Percentiles rank a stretch among this genome's conserved stretches.
These are phyloP conservation scores for Microctonus hyperodae DNA, from an alignment of 2,888 invertebrate genomes.

Conservation along the genomic window DNA sequence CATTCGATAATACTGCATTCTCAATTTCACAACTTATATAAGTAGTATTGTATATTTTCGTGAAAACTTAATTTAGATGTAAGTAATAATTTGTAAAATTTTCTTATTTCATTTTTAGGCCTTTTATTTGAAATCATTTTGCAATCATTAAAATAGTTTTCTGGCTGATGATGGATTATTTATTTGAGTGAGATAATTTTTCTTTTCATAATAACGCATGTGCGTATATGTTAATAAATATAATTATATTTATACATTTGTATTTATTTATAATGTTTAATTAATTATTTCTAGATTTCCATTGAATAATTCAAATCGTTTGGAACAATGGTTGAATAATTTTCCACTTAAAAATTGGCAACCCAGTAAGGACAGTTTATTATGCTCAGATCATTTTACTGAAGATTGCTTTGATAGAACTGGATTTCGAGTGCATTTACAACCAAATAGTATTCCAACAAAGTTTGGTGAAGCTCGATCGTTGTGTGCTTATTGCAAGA, in stretches of 20 bases:
- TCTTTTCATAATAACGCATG: neutral
- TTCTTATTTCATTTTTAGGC: neutral
- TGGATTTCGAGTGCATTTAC: neutral
- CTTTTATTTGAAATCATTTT: neutral
- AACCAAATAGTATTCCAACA: neutral
- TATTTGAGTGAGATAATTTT: neutral
- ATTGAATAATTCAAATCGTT: neutral
- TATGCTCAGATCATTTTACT: neutral
- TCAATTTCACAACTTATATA: neutral
- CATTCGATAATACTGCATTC: neutral
- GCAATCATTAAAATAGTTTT: neutral
- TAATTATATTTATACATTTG: neutral
- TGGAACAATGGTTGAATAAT: slow-evolving; percentile 1
- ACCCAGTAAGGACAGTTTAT: neutral
- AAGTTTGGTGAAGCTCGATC: neutral
- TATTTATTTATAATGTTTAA: neutral
- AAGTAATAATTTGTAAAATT: neutral
- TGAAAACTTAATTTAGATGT: neutral
- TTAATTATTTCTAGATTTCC: neutral
- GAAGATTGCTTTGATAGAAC: slow-evolving; percentile 3
- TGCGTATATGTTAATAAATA: too few species aligned
- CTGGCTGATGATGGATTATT: neutral
- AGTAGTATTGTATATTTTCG: neutral
- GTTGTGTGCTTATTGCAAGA: neutral
- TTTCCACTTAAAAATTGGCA: neutral